Evolutionary conservation across 2,113 vertebrate species (phyloP).

Genomic region (Halichoeres trimaculatus): DNA sequence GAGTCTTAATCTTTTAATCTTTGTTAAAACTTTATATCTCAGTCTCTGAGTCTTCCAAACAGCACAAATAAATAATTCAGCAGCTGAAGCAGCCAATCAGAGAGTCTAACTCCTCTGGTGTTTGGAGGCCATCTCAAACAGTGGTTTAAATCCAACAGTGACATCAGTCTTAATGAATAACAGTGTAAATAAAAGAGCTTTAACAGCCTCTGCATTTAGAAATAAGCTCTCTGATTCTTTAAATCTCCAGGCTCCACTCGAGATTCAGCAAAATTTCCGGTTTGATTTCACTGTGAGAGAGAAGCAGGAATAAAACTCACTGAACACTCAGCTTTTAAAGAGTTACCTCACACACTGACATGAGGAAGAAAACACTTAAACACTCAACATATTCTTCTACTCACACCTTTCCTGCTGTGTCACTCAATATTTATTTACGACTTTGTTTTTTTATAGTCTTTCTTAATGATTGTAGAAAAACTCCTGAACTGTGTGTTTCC

Average conservation of each 20-base stretch:
- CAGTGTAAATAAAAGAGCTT: conserved; percentile 44
- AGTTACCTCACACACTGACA: conserved; percentile 10
- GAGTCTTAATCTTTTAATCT: conserved; percentile 33
- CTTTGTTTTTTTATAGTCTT: no score
- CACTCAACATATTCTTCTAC: not conserved
- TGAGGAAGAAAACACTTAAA: not conserved
- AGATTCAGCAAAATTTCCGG: conserved; percentile 18
- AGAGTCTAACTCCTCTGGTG: conserved; percentile 45
- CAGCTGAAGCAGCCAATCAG: conserved; percentile 36
- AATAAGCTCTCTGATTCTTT: conserved; percentile 34
- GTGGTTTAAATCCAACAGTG: conserved; percentile 43
- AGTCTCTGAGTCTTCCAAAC: conserved; percentile 4
- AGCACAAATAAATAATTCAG: conserved; percentile 72
- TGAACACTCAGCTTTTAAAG: conserved; percentile 5
- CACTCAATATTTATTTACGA: no score
- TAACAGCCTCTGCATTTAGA: conserved; percentile 49
- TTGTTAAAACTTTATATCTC: conserved; percentile 32
- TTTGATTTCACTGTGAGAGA: conserved; percentile 17
- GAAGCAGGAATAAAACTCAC: not conserved
- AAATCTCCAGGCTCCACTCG: conserved; percentile 13
- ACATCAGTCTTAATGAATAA: conserved; percentile 54
- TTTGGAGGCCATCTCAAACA: conserved; percentile 48
- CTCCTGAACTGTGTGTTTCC: no score
- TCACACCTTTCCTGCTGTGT: no score
- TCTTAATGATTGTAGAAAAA: no score